These are phyloP conservation scores for Aphodius granarius DNA, from an alignment of 2,888 invertebrate species.

Conservation along the genomic window DNA sequence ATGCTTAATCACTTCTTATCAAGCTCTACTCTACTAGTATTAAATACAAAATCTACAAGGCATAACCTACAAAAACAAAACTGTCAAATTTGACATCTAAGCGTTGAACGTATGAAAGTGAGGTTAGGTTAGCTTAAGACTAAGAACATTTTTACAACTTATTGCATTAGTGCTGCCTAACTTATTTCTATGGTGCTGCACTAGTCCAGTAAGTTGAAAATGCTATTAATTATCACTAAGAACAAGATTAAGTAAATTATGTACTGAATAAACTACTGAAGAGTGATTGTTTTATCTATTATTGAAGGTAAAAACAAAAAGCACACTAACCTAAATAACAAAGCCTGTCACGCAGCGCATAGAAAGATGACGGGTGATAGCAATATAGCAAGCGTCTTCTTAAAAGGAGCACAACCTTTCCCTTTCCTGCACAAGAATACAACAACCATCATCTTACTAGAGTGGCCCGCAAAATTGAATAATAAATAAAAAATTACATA, in stretches of 20 bases:
- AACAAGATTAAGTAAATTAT: conserved; percentile 31
- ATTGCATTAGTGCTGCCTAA: too few relatives aligned
- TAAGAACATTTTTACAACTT: too few relatives aligned
- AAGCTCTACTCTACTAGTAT: neutral
- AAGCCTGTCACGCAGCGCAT: conserved; percentile 65
- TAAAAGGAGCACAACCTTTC: conserved; percentile 73
- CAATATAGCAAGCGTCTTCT: conserved; percentile 75
- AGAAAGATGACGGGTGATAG: conserved; percentile 77
- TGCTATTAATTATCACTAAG: too few relatives aligned
- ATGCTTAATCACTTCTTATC: neutral
- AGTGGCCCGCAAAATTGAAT: conserved; percentile 36
- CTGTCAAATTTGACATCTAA: too few relatives aligned
- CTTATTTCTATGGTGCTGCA: too few relatives aligned
- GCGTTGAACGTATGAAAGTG: too few relatives aligned
- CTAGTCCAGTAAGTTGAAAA: too few relatives aligned
- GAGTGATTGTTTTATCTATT: neutral
- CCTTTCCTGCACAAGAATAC: conserved; percentile 58
- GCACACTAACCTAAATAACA: conserved; percentile 52
- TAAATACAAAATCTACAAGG: neutral
- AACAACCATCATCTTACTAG: conserved; percentile 56
- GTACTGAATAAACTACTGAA: conserved; percentile 31
- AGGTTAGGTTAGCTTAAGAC: too few relatives aligned
- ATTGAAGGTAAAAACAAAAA: conserved; percentile 10
- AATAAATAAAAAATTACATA: too few relatives aligned
- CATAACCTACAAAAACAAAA: neutral